phyloP scores from a whole-genome alignment of 1,140 invertebrate species.

The Orius laevigatus region DNA sequence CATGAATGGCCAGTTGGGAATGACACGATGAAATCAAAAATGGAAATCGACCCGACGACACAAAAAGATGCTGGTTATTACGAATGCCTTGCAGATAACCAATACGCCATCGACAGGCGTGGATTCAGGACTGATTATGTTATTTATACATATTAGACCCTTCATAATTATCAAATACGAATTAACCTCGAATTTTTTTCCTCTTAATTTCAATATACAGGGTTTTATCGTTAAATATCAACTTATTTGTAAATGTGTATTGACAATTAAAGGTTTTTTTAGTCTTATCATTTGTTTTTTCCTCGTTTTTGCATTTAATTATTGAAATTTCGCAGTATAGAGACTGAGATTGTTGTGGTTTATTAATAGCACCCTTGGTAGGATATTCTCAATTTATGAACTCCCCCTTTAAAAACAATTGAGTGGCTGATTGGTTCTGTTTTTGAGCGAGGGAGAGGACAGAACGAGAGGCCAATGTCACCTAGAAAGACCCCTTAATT shows the following conservation, averaged over 20 bases:
- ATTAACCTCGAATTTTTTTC: too few relatives aligned
- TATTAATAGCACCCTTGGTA: neutral
- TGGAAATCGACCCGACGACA: conserved; percentile 40
- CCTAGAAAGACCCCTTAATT: conserved; percentile 6
- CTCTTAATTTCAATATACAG: neutral
- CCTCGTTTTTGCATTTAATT: too few relatives aligned
- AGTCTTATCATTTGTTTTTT: too few relatives aligned
- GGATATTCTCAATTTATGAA: conserved; percentile 3
- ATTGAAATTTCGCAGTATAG: neutral
- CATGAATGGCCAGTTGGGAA: conserved; percentile 33
- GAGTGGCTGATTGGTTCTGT: conserved; percentile 1
- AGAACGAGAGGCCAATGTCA: conserved; percentile 4
- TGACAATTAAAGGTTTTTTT: neutral
- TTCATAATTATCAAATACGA: too few relatives aligned
- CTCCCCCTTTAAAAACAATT: neutral
- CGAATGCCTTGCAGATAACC: conserved; percentile 59
- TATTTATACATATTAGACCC: conserved; percentile 40
- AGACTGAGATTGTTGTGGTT: neutral
- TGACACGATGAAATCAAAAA: conserved; percentile 35
- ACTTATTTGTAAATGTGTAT: neutral
- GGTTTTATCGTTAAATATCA: neutral
- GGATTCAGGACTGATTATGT: conserved; percentile 55
- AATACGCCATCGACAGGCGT: conserved; percentile 52
- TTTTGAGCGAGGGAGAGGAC: conserved; percentile 3
- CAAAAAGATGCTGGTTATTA: conserved; percentile 51